These are phyloP conservation scores for Neodon shergylaensis DNA, from an alignment of 2,113 vertebrate species.

Conservation along the genomic window DNA sequence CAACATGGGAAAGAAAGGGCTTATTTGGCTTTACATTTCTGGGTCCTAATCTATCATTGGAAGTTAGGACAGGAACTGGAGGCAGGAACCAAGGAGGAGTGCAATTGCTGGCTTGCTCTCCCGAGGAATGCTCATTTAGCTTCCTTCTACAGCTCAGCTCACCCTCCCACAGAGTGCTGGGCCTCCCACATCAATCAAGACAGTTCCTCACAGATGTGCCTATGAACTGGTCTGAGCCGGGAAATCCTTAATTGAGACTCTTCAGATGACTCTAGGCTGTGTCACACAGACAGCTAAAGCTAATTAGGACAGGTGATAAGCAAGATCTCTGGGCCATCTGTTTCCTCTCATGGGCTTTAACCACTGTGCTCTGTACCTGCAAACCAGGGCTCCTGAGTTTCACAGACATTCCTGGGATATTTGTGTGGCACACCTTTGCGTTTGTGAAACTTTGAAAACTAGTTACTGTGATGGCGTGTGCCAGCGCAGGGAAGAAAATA, in stretches of 20 bases:
- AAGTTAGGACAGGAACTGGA: not conserved
- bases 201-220: not conserved
- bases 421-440: not conserved
- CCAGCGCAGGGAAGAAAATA: not conserved
- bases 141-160: too few relatives aligned
- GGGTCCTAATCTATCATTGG: not conserved
- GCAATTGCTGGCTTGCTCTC: not conserved
- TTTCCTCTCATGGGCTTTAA: not conserved
- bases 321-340: not conserved
- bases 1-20: not conserved
- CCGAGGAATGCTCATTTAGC: too few relatives aligned
- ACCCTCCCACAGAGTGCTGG: too few relatives aligned
- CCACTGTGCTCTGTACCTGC: fast-evolving
- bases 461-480: not conserved
- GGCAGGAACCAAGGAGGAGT: not conserved
- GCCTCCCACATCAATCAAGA: not conserved
- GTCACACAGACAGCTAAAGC: not conserved
- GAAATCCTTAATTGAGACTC: not conserved
- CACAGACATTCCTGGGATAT: not conserved
- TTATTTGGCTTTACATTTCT: not conserved
- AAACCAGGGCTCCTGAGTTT: not conserved
- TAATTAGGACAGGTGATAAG: not conserved
- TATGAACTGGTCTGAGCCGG: not conserved
- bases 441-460: not conserved
- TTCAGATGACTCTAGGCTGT: not conserved